Evolutionary conservation across 2,888 invertebrate species (phyloP), one percentile per base, ranked within the genome.

Genomic region (Cosmia trapezina): DNA sequence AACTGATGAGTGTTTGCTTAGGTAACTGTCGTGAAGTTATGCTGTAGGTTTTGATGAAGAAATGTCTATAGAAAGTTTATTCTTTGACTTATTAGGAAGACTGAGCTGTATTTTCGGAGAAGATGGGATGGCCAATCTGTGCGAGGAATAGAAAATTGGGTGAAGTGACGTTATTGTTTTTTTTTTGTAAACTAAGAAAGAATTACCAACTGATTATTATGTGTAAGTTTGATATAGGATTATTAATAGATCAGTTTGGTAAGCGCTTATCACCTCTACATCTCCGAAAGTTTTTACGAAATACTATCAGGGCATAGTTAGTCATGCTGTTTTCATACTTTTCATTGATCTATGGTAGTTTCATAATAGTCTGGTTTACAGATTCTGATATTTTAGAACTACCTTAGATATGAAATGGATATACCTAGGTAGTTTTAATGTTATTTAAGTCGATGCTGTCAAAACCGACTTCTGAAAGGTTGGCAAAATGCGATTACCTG

Each of bases 401-500:
- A 28, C 7, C 14, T 14, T 7, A 7, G 14, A 28, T 54, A 14
- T 53, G 0, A 22, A 53, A 53, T 53, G 5, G 1, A 53, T 51
- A 53, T 22, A 22, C 51, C n/a, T 53, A 22, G 12, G 22, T 53
- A 28, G 17, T 28, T 54, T 53, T 28, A 37, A 60, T 7, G 19
- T 41, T 49, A 41, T 53, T 47, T 54, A 33, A 81, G 37, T 56
- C 19, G 0, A 60, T 45, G 9, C 28, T 43, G 17, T 51, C 14
- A 19, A 37, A 65, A 45, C 57, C 12, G 61, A 67, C 54, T 71
- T 45, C 56, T 62, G 54, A 41, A 53, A 68, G 69, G 56, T 66
- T 63, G 22, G 63, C 41, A 79, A 28, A 79, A 77, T 83, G 37
- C 64, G 61, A 73, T 81, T 83, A 73, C 69, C 73, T 73, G 75